Percentiles rank a stretch among this genome's conserved stretches.
Conservation (phyloP, 1,140 invertebrate genomes). For the Glossosoma conforme region DNA sequence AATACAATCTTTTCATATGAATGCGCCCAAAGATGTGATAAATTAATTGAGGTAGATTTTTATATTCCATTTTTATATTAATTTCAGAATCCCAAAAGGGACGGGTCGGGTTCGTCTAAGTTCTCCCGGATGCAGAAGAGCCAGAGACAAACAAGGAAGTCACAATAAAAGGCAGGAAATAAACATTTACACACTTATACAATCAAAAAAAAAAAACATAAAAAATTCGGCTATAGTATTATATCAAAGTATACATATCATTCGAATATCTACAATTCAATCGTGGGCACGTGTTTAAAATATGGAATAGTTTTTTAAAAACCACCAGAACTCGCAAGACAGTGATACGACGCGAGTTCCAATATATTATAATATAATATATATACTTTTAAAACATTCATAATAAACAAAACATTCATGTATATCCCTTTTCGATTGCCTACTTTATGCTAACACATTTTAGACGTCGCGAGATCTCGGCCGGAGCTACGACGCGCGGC, state of each 20-base stretch:
- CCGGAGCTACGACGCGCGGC: not conserved
- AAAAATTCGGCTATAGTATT: conserved; percentile 8
- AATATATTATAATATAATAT: conserved; percentile 11
- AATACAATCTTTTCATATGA: conserved; percentile 16
- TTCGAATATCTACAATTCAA: conserved; percentile 17
- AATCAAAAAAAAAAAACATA: conserved; percentile 7
- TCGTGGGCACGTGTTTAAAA: conserved; percentile 9
- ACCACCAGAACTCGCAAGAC: not conserved
- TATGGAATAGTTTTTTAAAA: conserved; percentile 2
- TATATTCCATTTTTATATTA: conserved; percentile 15
- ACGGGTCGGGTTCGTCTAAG: not conserved
- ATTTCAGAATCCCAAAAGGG: conserved; percentile 8
- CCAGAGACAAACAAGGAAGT: conserved; percentile 6
- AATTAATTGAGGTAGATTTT: conserved; percentile 32
- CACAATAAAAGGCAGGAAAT: conserved; percentile 13
- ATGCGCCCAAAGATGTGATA: conserved; percentile 23
- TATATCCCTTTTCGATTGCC: conserved; percentile 30
- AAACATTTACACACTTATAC: conserved; percentile 9
- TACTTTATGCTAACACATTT: conserved; percentile 31
- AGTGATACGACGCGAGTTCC: conserved; percentile 17
- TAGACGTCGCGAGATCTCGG: conserved; percentile 19
- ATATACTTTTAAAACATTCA: conserved; percentile 23
- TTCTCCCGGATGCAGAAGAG: not conserved
- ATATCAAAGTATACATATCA: conserved; percentile 14
- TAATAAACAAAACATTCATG: conserved; percentile 28